phyloP scores from a whole-genome alignment of 2,113 vertebrate genomes.

The Cryptotis parvus region DNA sequence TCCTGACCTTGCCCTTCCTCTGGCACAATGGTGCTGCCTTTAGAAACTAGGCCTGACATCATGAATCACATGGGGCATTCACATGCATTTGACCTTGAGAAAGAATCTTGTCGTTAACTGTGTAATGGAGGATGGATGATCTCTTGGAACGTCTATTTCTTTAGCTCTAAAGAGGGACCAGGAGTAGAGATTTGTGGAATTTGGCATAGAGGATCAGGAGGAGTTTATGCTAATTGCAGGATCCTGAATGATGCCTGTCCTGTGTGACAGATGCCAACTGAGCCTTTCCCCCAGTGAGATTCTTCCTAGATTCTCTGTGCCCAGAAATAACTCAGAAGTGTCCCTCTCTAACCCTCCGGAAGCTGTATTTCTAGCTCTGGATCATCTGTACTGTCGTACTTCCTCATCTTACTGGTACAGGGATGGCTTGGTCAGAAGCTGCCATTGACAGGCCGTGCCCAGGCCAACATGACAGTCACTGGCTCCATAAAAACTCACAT shows the following conservation, averaged over 20 bases:
- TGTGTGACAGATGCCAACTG: not conserved
- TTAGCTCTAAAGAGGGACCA: not conserved
- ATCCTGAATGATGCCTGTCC: not conserved
- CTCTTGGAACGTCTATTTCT: not conserved
- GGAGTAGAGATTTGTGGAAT: not conserved
- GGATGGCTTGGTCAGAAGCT: not conserved
- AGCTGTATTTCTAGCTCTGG: not conserved
- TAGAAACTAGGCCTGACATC: not conserved
- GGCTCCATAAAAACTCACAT: not conserved
- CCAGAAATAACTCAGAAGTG: not conserved
- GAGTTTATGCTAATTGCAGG: not conserved
- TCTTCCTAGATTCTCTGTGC: not conserved
- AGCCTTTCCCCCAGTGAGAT: not conserved
- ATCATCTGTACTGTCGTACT: not conserved
- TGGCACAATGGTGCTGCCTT: not conserved
- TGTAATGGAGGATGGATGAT: not conserved
- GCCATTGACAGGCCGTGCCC: fast-evolving
- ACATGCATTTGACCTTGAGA: not conserved
- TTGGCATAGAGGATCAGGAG: too few species aligned
- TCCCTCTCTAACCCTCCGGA: not conserved
- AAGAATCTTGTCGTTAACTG: not conserved
- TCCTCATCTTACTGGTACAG: not conserved
- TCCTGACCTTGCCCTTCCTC: not conserved
- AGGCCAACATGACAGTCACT: not conserved
- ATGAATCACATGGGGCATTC: not conserved